Evolutionary conservation across 1,140 invertebrate genomes (phyloP), one percentile per base, ranked within the genome.

Genomic region (Aphaenogaster ashmeadi): DNA sequence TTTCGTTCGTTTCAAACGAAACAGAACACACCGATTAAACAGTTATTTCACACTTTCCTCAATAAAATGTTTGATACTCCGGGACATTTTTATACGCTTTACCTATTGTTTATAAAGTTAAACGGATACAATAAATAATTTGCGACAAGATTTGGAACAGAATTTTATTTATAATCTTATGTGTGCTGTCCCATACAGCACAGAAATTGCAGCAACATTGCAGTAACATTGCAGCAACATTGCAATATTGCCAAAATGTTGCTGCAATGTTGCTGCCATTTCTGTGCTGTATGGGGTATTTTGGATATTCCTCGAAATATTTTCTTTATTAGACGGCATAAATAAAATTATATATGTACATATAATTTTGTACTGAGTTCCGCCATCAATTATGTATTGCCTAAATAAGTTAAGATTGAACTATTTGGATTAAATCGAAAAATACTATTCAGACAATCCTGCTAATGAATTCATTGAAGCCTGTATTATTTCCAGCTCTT

Each of bases 1-100:
- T 77, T 88, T 71, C 27, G 13, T 54, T 3, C 9, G 8, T 64
- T 74, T 60, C 2, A 13, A 84, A 60, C n/a, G n/a, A 62, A 47
- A 74, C 7, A 8, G 21, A 72, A 11, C 27, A 27, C 27, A 7
- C 2, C 15, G 8, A 41, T 41, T 54, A 27, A 47, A 33, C 56
- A 18, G 13, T 58, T 56, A 8, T 13, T 44, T 44, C 11, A 18
- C 9, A 21, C 7, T 67, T 80, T 13, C n/a, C 27, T n/a, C 11
- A 56, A 71, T 64, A 1, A 80, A 15, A 44, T 36, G 33, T 58
- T 58, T 41, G 41, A 44, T 1, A 41, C 4, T 18, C 2, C 52
- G 2, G 7, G 5, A 33, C 27, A 58, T n/a, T 21, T 44, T n/a
- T 44, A 27, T 58, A 52, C 7, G 9, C 13, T 13, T n/a, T 15